Conservation (phyloP, 2,797 vertebrate species). For the Neosilurus mollespiculum region DNA sequence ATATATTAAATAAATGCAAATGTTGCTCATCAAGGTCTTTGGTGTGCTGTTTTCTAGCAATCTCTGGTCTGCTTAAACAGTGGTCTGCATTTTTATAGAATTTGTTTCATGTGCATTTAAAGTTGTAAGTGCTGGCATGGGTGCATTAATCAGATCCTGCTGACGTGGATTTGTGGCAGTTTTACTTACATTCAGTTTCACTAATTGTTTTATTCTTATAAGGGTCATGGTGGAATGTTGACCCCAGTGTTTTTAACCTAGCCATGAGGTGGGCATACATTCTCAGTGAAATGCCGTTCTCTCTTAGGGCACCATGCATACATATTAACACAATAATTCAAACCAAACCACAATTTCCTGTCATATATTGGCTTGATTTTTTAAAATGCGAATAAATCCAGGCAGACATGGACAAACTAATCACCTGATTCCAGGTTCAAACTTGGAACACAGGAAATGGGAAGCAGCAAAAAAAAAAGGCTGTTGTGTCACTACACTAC, state of each 20-base stretch:
- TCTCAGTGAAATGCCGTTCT: neutral
- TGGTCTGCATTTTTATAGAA: neutral
- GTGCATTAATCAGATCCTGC: neutral
- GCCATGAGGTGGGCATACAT: neutral
- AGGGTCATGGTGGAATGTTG: neutral
- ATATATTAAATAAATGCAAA: constrained; percentile 14
- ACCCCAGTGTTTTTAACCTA: too few species aligned
- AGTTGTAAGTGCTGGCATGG: neutral
- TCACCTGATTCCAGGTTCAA: too few species aligned
- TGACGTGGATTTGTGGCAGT: neutral
- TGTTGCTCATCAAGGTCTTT: neutral
- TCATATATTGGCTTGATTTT: neutral
- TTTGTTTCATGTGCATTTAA: neutral
- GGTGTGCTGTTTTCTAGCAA: neutral
- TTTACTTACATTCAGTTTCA: neutral
- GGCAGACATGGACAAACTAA: neutral
- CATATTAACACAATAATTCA: neutral
- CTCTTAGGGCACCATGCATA: neutral
- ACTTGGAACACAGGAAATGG: neutral
- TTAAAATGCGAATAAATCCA: neutral
- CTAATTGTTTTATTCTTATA: neutral
- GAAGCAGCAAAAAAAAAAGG: neutral
- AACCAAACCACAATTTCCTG: neutral
- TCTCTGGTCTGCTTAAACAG: neutral
- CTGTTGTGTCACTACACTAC: neutral